Conservation (phyloP, 1,140 invertebrate species). For the Heliothis virescens region DNA sequence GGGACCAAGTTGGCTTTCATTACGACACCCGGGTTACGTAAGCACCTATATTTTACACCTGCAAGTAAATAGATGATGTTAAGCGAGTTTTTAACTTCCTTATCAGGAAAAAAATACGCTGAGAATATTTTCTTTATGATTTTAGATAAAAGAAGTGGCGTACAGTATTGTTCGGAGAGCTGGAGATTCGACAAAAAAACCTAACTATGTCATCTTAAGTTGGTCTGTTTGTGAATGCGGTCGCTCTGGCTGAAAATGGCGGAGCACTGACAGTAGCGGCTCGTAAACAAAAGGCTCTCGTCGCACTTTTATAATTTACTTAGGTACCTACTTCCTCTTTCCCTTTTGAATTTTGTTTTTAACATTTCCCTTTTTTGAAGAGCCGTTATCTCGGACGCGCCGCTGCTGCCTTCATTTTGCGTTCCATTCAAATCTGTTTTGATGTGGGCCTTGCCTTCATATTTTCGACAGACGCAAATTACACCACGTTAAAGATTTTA, state of each 20-base stretch:
- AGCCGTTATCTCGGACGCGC: conserved; percentile 71
- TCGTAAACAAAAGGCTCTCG: conserved; percentile 71
- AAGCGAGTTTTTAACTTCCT: conserved; percentile 42
- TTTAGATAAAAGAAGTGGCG: conserved; percentile 46
- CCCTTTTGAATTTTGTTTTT: conserved; percentile 78
- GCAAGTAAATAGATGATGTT: conserved; percentile 37
- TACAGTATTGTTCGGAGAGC: conserved; percentile 37
- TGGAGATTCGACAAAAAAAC: conserved; percentile 50
- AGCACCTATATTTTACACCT: conserved; percentile 36
- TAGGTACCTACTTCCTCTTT: conserved; percentile 63
- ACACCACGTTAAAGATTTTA: conserved; percentile 51
- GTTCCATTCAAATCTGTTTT: conserved; percentile 71
- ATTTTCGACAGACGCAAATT: conserved; percentile 60
- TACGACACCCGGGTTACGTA: conserved; percentile 34
- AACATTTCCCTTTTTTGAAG: conserved; percentile 74
- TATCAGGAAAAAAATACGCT: conserved; percentile 24
- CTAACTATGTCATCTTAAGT: conserved; percentile 54
- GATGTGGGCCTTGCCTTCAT: conserved; percentile 60
- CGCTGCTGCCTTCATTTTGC: conserved; percentile 68
- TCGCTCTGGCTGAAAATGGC: conserved; percentile 61
- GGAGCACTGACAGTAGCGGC: conserved; percentile 63
- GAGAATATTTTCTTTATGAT: conserved; percentile 50
- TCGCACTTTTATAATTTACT: conserved; percentile 76
- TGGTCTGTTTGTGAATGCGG: conserved; percentile 57
- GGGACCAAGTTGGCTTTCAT: conserved; percentile 43